Evolutionary conservation across 2,797 vertebrate species (phyloP).

Genomic region (Vespertilio murinus): DNA sequence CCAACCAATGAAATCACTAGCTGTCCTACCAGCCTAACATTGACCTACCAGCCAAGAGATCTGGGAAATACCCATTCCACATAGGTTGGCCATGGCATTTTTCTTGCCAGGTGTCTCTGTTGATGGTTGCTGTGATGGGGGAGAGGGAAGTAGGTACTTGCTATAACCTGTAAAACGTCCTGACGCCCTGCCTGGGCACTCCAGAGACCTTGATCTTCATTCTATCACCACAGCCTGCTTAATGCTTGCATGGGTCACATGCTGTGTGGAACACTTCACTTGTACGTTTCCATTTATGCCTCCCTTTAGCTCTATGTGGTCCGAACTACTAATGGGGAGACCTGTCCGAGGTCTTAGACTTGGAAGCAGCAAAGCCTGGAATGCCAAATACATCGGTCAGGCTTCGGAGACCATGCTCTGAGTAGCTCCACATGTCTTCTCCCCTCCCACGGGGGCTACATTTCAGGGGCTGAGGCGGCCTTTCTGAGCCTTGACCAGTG

Average conservation of each 20-base stretch:
- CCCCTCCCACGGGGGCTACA: not conserved
- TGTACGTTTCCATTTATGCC: too few relatives aligned
- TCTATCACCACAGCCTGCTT: not conserved
- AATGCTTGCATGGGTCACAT: not conserved
- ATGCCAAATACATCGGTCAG: not conserved
- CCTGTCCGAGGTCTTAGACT: not conserved
- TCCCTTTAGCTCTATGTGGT: not conserved
- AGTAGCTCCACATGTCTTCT: not conserved
- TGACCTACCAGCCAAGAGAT: not conserved
- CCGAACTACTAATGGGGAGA: not conserved
- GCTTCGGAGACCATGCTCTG: not conserved
- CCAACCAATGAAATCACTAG: not conserved
- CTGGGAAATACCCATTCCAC: not conserved
- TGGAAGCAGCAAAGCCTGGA: not conserved
- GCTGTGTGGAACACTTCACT: not conserved
- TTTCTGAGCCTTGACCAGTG: not conserved
- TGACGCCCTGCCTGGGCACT: not conserved
- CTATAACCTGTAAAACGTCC: not conserved
- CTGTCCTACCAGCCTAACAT: not conserved
- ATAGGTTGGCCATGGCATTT: fast-evolving
- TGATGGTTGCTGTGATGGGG: fast-evolving
- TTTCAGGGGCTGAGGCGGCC: not conserved
- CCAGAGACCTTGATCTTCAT: not conserved
- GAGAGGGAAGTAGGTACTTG: not conserved
- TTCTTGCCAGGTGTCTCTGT: not conserved